A percentile compares a stretch with the other conserved stretches of the same genome.
Evolutionary conservation across 2,797 vertebrate species (phyloP).

Genomic region (Dryobates pubescens): DNA sequence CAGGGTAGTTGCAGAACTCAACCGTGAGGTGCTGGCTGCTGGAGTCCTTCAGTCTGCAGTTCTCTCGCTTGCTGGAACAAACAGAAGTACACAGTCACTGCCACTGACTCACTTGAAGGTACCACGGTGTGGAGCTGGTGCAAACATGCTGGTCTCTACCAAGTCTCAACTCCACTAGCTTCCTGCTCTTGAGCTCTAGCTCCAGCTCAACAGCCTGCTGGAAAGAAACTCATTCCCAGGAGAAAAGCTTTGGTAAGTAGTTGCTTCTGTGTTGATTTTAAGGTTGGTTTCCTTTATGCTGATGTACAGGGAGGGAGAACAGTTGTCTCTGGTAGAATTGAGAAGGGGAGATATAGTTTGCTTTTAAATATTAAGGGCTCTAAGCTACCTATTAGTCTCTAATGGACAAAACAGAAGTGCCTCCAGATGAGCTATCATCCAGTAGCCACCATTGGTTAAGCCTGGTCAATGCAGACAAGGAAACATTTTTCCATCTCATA

Average conservation of each 20-base stretch:
- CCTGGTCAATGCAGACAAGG: background rate
- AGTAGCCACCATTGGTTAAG: background rate
- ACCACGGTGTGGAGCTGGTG: accelerated
- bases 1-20: constrained; percentile 91
- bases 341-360: background rate
- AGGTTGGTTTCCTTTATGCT: background rate
- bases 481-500: background rate
- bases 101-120: accelerated
- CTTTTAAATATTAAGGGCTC: background rate
- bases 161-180: background rate
- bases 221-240: background rate
- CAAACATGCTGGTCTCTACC: background rate
- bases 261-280: background rate
- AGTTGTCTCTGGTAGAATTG: background rate
- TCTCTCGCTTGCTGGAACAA: constrained; percentile 87
- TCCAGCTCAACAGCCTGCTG: background rate
- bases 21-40: constrained; percentile 77
- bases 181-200: background rate
- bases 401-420: background rate
- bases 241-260: background rate
- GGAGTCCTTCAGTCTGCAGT: constrained; percentile 79
- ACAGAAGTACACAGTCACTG: background rate
- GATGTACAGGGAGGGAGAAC: background rate
- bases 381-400: background rate
- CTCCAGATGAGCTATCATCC: background rate